Evolutionary conservation across 2,888 invertebrate genomes (phyloP).

Genomic region (Apotomis capreana): DNA sequence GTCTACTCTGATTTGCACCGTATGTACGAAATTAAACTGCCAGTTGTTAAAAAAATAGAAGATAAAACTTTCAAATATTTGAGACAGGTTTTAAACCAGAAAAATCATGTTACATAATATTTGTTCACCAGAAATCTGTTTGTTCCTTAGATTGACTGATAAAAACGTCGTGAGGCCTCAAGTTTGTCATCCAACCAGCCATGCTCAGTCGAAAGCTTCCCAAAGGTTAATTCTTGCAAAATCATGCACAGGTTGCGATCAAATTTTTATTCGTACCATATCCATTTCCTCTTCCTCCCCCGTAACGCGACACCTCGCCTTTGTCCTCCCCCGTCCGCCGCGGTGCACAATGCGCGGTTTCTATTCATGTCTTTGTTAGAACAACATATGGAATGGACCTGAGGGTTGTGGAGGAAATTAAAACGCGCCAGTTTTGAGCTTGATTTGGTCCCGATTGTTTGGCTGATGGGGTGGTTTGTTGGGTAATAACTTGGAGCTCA

Average conservation of each 20-base stretch:
- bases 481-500: constrained; percentile 13
- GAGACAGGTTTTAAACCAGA: too few relatives aligned
- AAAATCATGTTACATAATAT: too few relatives aligned
- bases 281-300: constrained; percentile 46
- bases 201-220: not conserved
- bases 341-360: constrained; percentile 36
- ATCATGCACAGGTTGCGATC: constrained; percentile 9
- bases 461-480: constrained; percentile 15
- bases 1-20: too few relatives aligned
- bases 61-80: too few relatives aligned
- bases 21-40: too few relatives aligned
- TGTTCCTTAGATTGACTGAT: too few relatives aligned
- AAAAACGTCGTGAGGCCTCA: too few relatives aligned
- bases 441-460: constrained; percentile 23
- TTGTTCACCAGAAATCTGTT: too few relatives aligned
- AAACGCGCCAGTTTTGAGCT: constrained; percentile 29
- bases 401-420: constrained; percentile 39
- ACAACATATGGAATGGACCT: constrained; percentile 40
- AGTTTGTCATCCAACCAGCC: too few relatives aligned
- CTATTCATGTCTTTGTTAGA: constrained; percentile 38
- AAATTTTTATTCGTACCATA: constrained; percentile 26
- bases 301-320: constrained; percentile 58
- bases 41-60: too few relatives aligned
- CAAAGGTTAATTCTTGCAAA: constrained; percentile 10
- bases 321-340: constrained; percentile 41